These are phyloP conservation scores for Gallinago stenura DNA, from an alignment of 2,797 vertebrate species.

Conservation along the genomic window DNA sequence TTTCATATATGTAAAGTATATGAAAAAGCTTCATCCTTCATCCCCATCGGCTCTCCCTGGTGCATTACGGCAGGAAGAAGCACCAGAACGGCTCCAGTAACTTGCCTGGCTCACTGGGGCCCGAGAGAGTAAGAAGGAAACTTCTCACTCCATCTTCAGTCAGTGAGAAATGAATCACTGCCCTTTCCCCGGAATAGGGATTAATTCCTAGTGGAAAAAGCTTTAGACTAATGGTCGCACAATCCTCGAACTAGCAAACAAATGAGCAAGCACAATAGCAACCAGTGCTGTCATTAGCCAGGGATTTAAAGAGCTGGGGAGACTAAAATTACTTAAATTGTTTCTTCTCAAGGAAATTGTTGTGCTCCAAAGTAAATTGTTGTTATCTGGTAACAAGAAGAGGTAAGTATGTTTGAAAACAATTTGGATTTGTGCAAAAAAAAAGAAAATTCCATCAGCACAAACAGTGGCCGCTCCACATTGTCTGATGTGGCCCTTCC, in stretches of 20 bases:
- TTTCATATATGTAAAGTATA: neutral
- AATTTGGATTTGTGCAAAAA: neutral
- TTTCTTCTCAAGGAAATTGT: neutral
- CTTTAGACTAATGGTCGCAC: accelerated
- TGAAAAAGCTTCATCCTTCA: neutral
- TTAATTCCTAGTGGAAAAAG: neutral
- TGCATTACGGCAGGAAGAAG: neutral
- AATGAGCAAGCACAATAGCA: neutral
- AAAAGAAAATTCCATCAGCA: neutral
- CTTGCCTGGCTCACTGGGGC: neutral
- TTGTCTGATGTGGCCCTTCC: neutral
- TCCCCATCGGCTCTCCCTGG: neutral
- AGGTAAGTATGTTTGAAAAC: neutral
- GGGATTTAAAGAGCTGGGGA: neutral
- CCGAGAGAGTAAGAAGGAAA: neutral
- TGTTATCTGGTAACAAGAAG: neutral
- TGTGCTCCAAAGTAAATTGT: neutral
- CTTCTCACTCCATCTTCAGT: neutral
- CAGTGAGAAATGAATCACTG: neutral
- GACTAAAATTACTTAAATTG: neutral
- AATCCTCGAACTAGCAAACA: neutral
- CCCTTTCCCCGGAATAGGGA: neutral
- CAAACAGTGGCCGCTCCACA: neutral
- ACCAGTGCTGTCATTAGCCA: neutral
- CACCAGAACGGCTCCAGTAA: neutral